Evolutionary conservation across 2,113 vertebrate species (phyloP), one percentile per base, ranked within the genome.

Genomic region (Nestor notabilis): DNA sequence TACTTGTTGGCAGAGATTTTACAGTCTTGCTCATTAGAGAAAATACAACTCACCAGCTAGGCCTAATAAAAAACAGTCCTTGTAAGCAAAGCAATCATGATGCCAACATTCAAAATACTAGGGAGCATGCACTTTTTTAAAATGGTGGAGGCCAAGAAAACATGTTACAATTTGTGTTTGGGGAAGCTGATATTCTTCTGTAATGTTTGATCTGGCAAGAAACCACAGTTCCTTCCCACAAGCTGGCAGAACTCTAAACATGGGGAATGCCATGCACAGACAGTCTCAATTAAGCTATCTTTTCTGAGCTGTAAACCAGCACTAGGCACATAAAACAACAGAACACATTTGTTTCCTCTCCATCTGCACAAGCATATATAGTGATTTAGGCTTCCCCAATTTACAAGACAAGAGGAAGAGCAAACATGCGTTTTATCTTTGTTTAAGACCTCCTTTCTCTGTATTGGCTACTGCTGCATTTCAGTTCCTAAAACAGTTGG

Each of bases 281-380:
- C 85, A 95, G 56, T 13, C 74, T 79, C 84, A 97, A 96, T 97
- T 95, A 95, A 93, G 68, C 70, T 92, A 81, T 96, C 83, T 91
- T 95, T 92, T 89, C 74, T 25, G 20, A 94, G 72, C 43, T 97
- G 44, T 90, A 90, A 90, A 96, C 86, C 87, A 87, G 77, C 84
- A 87, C 66, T 23, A 89, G 65, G 56, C 65, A 94, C 80, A 88
- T 63, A 91, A 74, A 90, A 18, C 89, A 95, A 64, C 43, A 96
- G 76, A 94, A 80, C 61, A 79, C 64, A 78, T 56, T 85, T 83
- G 18, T 90, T 95, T 93, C 79, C 84, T 88, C 55, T 89, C 80
- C 64, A 55, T 81, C 87, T 96, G 65, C 80, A 93, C 58, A 60
- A 79, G 71, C 35, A 35, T 55, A 17, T 33, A 35, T 4, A 81